These are phyloP conservation scores for Rhynchonycteris naso DNA, from an alignment of 2,797 vertebrate species.

Conservation along the genomic window DNA sequence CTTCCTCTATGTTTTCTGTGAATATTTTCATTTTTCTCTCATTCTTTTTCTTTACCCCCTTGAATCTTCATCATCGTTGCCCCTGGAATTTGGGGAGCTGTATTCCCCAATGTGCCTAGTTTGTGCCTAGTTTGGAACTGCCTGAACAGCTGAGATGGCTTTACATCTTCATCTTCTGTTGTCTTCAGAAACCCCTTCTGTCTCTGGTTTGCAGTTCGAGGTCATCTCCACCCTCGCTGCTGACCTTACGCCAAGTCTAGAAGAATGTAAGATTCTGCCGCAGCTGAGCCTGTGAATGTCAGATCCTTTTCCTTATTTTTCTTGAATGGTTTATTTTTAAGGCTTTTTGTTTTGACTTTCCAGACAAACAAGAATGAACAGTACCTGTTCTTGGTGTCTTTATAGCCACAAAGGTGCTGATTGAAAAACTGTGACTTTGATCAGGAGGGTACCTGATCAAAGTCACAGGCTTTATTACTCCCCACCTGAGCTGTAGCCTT, in stretches of 20 bases:
- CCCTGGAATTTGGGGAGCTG: not conserved
- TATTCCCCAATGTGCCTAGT: not conserved
- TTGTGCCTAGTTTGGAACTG: not conserved
- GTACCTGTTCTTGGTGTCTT: slow-evolving; percentile 22
- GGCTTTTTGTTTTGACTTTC: slow-evolving; percentile 54
- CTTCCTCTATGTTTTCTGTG: slow-evolving; percentile 48
- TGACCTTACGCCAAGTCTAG: not conserved
- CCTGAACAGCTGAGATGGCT: not conserved
- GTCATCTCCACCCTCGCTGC: not conserved
- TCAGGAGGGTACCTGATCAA: slow-evolving; percentile 56
- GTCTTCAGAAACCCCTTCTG: not conserved
- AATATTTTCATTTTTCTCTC: not conserved
- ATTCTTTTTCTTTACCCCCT: not conserved
- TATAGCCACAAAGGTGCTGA: slow-evolving; percentile 25
- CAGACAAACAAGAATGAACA: slow-evolving; percentile 31
- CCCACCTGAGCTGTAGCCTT: slow-evolving; percentile 47
- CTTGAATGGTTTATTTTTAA: not conserved
- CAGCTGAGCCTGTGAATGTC: not conserved
- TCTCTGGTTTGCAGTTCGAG: not conserved
- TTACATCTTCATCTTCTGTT: not conserved
- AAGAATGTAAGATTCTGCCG: not conserved
- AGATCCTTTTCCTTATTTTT: slow-evolving; percentile 10
- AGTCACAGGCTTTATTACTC: slow-evolving; percentile 33
- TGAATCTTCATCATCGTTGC: not conserved
- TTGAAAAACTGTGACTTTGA: slow-evolving; percentile 21